These are phyloP conservation scores for Pasiphila rectangulata DNA, from an alignment of 2,888 invertebrate species.

Conservation along the genomic window DNA sequence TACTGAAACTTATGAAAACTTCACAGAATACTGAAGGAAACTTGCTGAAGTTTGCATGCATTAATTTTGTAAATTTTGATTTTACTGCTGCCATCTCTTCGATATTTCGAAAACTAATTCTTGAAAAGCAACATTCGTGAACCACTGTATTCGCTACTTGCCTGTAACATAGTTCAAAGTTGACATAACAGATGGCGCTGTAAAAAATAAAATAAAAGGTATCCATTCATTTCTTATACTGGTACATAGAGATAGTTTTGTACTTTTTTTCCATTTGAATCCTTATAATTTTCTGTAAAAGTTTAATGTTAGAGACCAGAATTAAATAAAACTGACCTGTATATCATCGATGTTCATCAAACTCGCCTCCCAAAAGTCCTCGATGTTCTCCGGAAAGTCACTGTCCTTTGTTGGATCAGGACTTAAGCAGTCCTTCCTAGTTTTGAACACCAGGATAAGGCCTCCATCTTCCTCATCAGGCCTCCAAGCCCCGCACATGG, in stretches of 20 bases:
- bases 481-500: slow-evolving; percentile 78
- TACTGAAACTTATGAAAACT: too few relatives aligned
- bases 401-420: slow-evolving; percentile 65
- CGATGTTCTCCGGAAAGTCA: slow-evolving; percentile 72
- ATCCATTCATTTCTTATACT: too few relatives aligned
- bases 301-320: too few relatives aligned
- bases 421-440: slow-evolving; percentile 59
- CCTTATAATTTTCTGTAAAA: too few relatives aligned
- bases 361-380: slow-evolving; percentile 72
- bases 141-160: background rate
- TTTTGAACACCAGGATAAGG: slow-evolving; percentile 65
- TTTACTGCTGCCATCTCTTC: slow-evolving; percentile 15
- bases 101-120: background rate
- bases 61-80: background rate
- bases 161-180: slow-evolving; percentile 6
- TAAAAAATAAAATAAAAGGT: background rate
- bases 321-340: slow-evolving; percentile 49
- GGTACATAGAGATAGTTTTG: background rate
- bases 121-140: background rate
- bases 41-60: too few relatives aligned
- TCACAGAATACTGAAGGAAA: too few relatives aligned
- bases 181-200: slow-evolving; percentile 27
- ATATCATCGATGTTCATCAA: slow-evolving; percentile 45
- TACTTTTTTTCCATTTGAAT: too few relatives aligned
- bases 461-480: slow-evolving; percentile 74